Conservation (phyloP, 2,113 vertebrate species). For the Prunella himalayana region DNA sequence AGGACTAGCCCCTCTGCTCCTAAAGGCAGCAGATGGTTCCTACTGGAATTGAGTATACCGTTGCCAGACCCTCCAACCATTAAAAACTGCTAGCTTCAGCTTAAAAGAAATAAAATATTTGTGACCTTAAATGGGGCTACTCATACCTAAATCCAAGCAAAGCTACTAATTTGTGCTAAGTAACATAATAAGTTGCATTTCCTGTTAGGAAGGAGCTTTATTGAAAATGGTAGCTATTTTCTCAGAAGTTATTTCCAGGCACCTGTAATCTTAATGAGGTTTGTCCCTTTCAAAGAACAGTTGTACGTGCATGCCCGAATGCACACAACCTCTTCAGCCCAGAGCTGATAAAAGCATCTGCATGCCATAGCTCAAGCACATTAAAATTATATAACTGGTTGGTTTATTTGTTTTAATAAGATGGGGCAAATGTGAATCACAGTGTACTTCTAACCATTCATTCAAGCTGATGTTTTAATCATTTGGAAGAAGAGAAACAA, state of each 20-base stretch:
- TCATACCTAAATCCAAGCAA: constrained; percentile 10
- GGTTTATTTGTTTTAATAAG: constrained; percentile 75
- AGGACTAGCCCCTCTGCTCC: background rate
- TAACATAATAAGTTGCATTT: constrained; percentile 68
- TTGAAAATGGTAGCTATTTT: constrained; percentile 73
- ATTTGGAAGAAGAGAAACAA: constrained; percentile 76
- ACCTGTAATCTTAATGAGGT: constrained; percentile 79
- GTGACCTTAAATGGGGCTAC: background rate
- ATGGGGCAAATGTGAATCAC: constrained; percentile 67
- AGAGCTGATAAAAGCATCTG: constrained; percentile 81
- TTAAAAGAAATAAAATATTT: constrained; percentile 1
- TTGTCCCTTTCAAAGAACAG: constrained; percentile 76
- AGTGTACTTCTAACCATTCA: constrained; percentile 72
- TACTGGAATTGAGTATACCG: background rate
- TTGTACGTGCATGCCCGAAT: constrained; percentile 68
- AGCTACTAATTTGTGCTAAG: constrained; percentile 2
- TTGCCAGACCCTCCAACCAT: background rate
- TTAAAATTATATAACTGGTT: constrained; percentile 48
- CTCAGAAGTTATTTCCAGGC: constrained; percentile 70
- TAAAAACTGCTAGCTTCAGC: background rate
- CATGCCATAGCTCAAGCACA: constrained; percentile 30
- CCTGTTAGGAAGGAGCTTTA: constrained; percentile 69
- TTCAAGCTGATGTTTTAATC: constrained; percentile 78
- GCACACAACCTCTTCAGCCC: constrained; percentile 65
- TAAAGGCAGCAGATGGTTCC: background rate